These are phyloP conservation scores for Stenurella melanura DNA, from an alignment of 2,888 invertebrate genomes.

Conservation along the genomic window DNA sequence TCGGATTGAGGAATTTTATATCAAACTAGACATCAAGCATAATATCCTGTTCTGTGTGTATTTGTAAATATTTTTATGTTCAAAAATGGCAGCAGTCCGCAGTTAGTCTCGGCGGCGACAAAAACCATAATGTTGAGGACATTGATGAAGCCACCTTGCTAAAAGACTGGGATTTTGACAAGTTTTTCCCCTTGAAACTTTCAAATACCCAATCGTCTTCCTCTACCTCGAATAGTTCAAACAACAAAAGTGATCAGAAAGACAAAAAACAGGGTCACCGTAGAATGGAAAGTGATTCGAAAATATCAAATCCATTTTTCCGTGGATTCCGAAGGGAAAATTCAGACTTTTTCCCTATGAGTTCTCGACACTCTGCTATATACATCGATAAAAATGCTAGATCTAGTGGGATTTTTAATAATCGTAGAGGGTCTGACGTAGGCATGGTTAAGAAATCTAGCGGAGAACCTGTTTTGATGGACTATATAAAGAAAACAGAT, in stretches of 20 bases:
- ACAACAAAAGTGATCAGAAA: conserved; percentile 67
- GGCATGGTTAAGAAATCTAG: conserved; percentile 75
- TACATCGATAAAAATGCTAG: conserved; percentile 76
- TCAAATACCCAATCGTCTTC: conserved; percentile 60
- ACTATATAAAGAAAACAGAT: conserved; percentile 79
- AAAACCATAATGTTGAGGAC: conserved; percentile 64
- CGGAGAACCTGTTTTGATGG: conserved; percentile 83
- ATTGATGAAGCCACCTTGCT: conserved; percentile 87
- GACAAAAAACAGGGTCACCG: conserved; percentile 75
- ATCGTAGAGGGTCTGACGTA: conserved; percentile 77
- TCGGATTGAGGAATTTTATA: not conserved
- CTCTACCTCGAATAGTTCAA: conserved; percentile 69
- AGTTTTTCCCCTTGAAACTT: conserved; percentile 80
- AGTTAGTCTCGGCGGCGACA: conserved; percentile 72
- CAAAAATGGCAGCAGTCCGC: conserved; percentile 72
- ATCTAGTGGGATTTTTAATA: conserved; percentile 83
- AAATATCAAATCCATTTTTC: conserved; percentile 82
- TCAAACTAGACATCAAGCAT: conserved; percentile 17
- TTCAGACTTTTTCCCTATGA: conserved; percentile 87
- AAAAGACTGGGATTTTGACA: conserved; percentile 91
- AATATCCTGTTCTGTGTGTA: conserved; percentile 31
- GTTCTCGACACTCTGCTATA: conserved; percentile 86
- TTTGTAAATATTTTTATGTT: conserved; percentile 52
- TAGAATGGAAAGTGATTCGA: conserved; percentile 84
- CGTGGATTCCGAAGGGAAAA: conserved; percentile 89